phyloP scores from a whole-genome alignment of 2,113 vertebrate genomes.

The Gavia stellata region DNA sequence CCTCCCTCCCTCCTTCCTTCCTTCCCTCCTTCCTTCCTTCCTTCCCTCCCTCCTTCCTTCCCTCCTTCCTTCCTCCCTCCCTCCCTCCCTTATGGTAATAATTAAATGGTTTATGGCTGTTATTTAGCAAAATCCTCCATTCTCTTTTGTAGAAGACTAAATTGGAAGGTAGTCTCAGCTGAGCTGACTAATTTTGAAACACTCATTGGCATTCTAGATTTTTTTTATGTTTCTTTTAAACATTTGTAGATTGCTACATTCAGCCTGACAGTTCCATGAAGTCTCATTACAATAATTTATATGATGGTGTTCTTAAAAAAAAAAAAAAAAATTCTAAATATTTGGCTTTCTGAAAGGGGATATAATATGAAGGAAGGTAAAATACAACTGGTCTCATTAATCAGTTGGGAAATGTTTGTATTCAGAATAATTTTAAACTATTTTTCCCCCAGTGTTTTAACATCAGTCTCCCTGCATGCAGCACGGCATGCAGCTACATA shows the following conservation, averaged over 20 bases:
- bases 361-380: neutral
- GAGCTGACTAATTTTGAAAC: neutral
- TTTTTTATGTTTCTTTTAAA: neutral
- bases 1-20: no score
- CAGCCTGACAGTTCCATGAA: neutral
- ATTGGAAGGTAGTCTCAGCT: neutral
- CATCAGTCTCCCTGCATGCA: neutral
- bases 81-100: neutral
- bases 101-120: neutral
- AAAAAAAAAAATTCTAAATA: neutral
- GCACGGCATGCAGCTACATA: neutral
- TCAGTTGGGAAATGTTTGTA: neutral
- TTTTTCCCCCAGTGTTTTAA: neutral
- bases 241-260: neutral
- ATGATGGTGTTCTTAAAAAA: neutral
- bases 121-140: neutral
- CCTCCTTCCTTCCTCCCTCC: neutral
- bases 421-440: neutral
- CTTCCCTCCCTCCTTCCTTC: no score
- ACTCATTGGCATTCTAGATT: neutral
- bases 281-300: neutral
- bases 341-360: neutral
- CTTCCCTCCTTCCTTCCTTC: no score
- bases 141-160: neutral
- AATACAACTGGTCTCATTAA: neutral